These are phyloP conservation scores for Pygoscelis antarcticus DNA, from an alignment of 2,113 vertebrate genomes.

Conservation along the genomic window DNA sequence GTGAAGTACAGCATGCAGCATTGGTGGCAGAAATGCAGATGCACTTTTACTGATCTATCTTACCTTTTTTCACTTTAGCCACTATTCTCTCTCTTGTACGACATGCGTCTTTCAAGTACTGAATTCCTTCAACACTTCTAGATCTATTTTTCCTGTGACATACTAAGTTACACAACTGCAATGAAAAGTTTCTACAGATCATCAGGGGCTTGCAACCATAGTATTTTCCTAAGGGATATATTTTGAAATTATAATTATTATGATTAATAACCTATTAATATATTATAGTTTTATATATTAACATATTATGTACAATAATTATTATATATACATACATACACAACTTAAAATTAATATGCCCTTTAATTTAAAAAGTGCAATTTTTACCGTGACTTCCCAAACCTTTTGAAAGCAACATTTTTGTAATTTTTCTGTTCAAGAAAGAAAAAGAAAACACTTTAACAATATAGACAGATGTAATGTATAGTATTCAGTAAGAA, in stretches of 20 bases:
- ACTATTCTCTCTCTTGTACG: background rate
- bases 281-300: background rate
- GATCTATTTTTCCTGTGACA: background rate
- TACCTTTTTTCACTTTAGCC: background rate
- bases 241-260: background rate
- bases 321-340: background rate
- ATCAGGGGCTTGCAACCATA: background rate
- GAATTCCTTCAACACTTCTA: background rate
- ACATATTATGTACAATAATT: background rate
- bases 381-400: background rate
- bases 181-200: background rate
- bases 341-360: rapidly evolving
- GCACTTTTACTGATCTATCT: background rate
- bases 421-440: background rate
- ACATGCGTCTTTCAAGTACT: background rate
- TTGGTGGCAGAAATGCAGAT: background rate
- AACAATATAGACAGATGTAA: background rate
- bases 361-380: background rate
- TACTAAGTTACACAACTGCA: background rate
- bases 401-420: background rate
- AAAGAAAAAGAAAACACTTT: background rate
- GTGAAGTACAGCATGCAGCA: background rate
- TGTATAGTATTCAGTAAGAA: background rate
- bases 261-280: background rate
- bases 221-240: background rate